Conservation (phyloP, 2,797 vertebrate genomes). For the Liasis olivaceus region DNA sequence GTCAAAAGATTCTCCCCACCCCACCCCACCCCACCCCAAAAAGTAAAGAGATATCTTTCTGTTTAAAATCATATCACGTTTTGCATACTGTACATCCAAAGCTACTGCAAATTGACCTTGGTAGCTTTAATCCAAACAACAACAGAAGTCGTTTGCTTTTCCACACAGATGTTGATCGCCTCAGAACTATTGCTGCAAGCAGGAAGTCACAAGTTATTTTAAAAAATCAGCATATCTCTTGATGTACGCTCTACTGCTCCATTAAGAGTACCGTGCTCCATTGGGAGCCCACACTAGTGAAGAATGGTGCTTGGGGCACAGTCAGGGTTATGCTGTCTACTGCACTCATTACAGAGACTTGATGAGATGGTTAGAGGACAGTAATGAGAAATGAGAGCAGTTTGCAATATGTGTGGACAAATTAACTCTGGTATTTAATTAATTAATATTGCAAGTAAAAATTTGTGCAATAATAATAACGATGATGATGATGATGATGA, state of each 20-base stretch:
- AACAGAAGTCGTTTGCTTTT: slow-evolving; percentile 43
- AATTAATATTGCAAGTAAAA: slow-evolving; percentile 39
- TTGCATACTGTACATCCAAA: slow-evolving; percentile 26
- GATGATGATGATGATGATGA: not conserved
- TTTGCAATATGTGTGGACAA: slow-evolving; percentile 68
- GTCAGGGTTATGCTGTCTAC: slow-evolving; percentile 47
- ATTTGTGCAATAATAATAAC: not conserved
- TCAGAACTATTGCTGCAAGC: slow-evolving; percentile 42
- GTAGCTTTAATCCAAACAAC: slow-evolving; percentile 32
- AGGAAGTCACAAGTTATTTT: slow-evolving; percentile 50
- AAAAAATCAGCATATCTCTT: slow-evolving; percentile 2
- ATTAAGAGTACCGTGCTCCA: slow-evolving; percentile 36
- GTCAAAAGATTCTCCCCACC: not conserved
- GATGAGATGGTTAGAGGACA: slow-evolving; percentile 68
- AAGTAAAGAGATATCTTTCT: not conserved
- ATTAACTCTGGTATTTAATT: slow-evolving; percentile 63
- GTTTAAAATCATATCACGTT: slow-evolving; percentile 1
- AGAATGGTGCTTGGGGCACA: slow-evolving; percentile 58
- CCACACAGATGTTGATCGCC: slow-evolving; percentile 39
- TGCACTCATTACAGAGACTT: slow-evolving; percentile 58
- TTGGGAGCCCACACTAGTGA: slow-evolving; percentile 39
- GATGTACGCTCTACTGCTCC: slow-evolving; percentile 6
- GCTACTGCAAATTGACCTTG: slow-evolving; percentile 50
- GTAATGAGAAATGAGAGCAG: slow-evolving; percentile 69
- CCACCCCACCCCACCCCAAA: not conserved